Percentiles rank a stretch among this genome's conserved stretches.
These are phyloP conservation scores for Zootoca vivipara DNA, from an alignment of 2,113 vertebrate genomes.

Conservation along the genomic window DNA sequence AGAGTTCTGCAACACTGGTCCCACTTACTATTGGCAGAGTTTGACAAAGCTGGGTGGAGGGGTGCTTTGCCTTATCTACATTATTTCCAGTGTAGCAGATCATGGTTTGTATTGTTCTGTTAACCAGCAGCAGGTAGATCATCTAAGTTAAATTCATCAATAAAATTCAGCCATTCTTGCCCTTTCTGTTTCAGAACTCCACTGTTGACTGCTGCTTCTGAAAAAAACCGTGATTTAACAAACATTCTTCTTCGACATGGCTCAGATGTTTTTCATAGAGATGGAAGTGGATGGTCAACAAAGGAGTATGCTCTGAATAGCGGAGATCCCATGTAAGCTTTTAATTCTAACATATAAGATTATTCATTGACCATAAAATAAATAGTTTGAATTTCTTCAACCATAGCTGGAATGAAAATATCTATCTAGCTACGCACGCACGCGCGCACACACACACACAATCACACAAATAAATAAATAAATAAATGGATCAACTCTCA, in stretches of 20 bases:
- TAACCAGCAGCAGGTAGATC: not conserved
- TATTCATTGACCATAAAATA: not conserved
- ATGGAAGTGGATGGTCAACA: constrained; percentile 84
- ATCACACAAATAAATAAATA: too few species aligned
- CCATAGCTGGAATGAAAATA: not conserved
- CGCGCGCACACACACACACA: too few species aligned
- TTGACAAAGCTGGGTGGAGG: too few species aligned
- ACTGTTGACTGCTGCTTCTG: constrained; percentile 84
- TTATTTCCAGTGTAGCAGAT: too few species aligned
- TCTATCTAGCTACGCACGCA: too few species aligned
- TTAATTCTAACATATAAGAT: not conserved
- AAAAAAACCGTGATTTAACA: constrained; percentile 81
- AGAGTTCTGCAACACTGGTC: too few species aligned
- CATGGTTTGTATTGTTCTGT: too few species aligned
- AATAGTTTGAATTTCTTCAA: not conserved
- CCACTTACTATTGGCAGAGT: too few species aligned
- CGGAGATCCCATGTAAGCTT: constrained; percentile 84
- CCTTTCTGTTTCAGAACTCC: constrained; percentile 75
- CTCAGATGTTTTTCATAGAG: constrained; percentile 82
- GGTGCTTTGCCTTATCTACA: too few species aligned
- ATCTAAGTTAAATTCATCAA: not conserved
- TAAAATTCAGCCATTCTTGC: not conserved
- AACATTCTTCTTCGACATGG: constrained; percentile 79
- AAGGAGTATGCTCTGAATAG: constrained; percentile 85
- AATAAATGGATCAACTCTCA: not conserved